Evolutionary conservation across 2,797 vertebrate genomes (phyloP).

Genomic region (Acipenser transmontanus): DNA sequence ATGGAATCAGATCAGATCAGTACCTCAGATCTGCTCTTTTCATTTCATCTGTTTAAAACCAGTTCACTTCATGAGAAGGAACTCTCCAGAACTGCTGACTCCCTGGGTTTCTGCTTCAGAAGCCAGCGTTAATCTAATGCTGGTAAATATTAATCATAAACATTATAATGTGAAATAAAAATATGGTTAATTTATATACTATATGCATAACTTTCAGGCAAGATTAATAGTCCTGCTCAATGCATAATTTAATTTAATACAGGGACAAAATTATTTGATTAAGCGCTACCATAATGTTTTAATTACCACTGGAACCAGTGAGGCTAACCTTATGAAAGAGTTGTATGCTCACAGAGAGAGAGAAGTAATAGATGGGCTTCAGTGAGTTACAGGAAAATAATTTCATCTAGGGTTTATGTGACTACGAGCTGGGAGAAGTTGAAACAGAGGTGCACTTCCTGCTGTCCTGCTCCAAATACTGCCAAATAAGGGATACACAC

Average conservation of each 20-base stretch:
- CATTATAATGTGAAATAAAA: constrained; percentile 46
- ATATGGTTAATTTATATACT: constrained; percentile 40
- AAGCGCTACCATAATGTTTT: constrained; percentile 21
- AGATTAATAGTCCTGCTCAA: constrained; percentile 38
- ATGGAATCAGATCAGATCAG: too few relatives aligned
- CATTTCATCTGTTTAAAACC: constrained; percentile 5
- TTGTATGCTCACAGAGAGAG: too few relatives aligned
- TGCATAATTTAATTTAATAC: constrained; percentile 46
- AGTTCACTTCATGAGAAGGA: constrained; percentile 15
- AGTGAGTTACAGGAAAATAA: too few relatives aligned
- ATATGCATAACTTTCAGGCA: constrained; percentile 38
- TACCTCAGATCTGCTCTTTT: too few relatives aligned
- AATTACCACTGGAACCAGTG: constrained; percentile 5
- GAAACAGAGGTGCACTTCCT: too few relatives aligned
- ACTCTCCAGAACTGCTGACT: constrained; percentile 36
- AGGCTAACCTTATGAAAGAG: too few relatives aligned
- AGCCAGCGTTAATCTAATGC: constrained; percentile 34
- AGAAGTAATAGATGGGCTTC: too few relatives aligned
- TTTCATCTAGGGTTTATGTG: too few relatives aligned
- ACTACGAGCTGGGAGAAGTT: too few relatives aligned
- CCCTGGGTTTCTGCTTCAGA: constrained; percentile 37
- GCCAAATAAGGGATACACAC: too few relatives aligned
- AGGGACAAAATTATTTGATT: constrained; percentile 41
- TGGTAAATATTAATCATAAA: constrained; percentile 47
- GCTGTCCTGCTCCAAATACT: too few relatives aligned